Base-by-base conservation (phyloP, 2,888 invertebrate genomes). In the Blera fallax region DNA sequence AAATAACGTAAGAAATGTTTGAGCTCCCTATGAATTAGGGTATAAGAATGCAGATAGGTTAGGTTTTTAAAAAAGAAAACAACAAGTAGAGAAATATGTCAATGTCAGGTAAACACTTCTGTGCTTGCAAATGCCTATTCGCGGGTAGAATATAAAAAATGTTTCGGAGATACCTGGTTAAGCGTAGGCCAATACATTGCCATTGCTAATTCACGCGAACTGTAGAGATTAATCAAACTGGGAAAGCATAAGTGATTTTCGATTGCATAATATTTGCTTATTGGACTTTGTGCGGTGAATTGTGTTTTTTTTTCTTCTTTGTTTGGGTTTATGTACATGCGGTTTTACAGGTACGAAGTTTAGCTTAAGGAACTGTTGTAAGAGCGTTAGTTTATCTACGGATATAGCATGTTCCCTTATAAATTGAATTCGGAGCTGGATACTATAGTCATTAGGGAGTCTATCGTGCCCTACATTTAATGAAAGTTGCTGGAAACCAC, bases 41-140 rank as follows among this genome's bases (percentile, higher is more conserved):
- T n/a, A n/a, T 11, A n/a, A 11, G 37, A 67, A 58, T 40, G 3
- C 40, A 60, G 24, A 67, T 77, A 50, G 58, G 37, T 69, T 60
- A 40, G 52, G 34, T 21, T 50, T 65, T 34, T 10, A 45, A 21
- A 50, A 65, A 11, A 65, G 34, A 45, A 21, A 50, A 65, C 16
- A 65, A 50, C 34, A 14, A 21, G 52, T n/a, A n/a, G 16, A 52
- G 56, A 69, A 52, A 77, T 77, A 60, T 77, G 77, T 77, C 77
- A 77, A 77, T 69, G 77, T 77, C 77, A 69, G 69, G 60, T 60
- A 60, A 40, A 14, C 21, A 48, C 65, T 37, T 50, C 48, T 65
- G 14, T 67, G 48, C 29, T 76, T 58, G 37, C 67, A 67, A 24
- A 29, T 62, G 62, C 10, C 50, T 52, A 62, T 32, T 54, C 32